Base-by-base conservation (phyloP, 2,888 invertebrate species). In the Crocallis elinguaria region DNA sequence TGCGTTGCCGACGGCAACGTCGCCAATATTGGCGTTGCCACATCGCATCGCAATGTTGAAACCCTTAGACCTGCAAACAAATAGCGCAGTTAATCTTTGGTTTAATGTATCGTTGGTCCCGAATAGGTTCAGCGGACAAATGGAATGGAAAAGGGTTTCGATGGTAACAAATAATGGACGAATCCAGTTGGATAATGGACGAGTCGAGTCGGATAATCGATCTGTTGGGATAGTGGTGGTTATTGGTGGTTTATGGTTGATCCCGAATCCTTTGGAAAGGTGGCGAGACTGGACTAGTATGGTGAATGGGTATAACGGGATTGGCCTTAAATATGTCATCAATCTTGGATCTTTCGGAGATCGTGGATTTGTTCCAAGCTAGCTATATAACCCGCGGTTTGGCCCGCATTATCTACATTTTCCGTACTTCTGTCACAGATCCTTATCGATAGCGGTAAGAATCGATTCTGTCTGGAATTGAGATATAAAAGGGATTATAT, bases 61-160 rank as follows among this genome's bases (percentile, higher is more conserved):
- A n/a, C n/a, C 55, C 60, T 58, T 53, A 41, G 58, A 42, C 50
- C 49, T 64, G 76, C 79, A 77, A 81, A 85, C 83, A 84, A 84
- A 86, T 82, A 71, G 79, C 76, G 69, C 71, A 82, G 80, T 88
- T 84, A 85, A 88, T 87, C 85, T 81, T 71, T 82, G 79, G 83
- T 77, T 83, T 73, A 86, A 86, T 88, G 84, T 86, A 85, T 86
- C 83, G 86, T 82, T 77, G 74, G 76, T 73, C 75, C 76, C 69
- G 72, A 84, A 83, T 81, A 78, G 81, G 80, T 82, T 73, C 66
- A 65, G 69, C 52, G 67, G 74, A 85, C 77, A 87, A 88, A 88
- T 88, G 86, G 81, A 69, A 79, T 63, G 88, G 88, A 87, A 88
- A 87, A 87, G 86, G 87, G 87, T 82, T 76, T 72, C 66, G 78